Evolutionary conservation across 2,888 invertebrate genomes (phyloP).

Genomic region (Augochlorella aurata): DNA sequence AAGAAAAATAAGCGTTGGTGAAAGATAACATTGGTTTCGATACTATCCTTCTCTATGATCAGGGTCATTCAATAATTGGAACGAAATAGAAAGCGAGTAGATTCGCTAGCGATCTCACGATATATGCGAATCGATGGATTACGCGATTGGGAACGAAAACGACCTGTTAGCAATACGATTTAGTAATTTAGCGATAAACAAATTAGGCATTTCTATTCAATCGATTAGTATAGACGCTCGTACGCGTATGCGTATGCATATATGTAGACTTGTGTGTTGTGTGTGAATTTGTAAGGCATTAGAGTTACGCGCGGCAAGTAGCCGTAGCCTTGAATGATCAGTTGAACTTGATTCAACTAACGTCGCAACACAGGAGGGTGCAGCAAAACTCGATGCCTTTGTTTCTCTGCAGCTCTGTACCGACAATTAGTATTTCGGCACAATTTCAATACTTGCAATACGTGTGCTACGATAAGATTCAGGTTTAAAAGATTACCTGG

Average conservation of each 20-base stretch:
- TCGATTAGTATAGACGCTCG: too few relatives aligned
- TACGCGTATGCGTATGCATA: too few relatives aligned
- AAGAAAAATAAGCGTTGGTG: not conserved
- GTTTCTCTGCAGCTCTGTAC: not conserved
- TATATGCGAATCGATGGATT: too few relatives aligned
- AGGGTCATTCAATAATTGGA: conserved; percentile 1
- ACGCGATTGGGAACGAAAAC: too few relatives aligned
- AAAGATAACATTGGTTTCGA: not conserved
- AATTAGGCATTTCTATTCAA: too few relatives aligned
- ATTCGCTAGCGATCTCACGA: not conserved
- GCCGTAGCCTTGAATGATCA: not conserved
- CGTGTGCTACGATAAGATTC: not conserved
- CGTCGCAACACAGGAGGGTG: not conserved
- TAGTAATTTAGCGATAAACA: too few relatives aligned
- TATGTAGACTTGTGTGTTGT: too few relatives aligned
- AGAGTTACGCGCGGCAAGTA: not conserved
- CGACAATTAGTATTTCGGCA: not conserved
- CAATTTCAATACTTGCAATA: not conserved
- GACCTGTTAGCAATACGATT: too few relatives aligned
- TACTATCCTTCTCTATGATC: not conserved
- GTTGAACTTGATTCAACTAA: not conserved
- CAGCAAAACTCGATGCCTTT: not conserved
- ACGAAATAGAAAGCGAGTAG: not conserved
- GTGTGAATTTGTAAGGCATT: not conserved
- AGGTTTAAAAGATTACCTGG: conserved; percentile 81